Conservation (phyloP, 2,113 vertebrate genomes). For the Poecile atricapillus region DNA sequence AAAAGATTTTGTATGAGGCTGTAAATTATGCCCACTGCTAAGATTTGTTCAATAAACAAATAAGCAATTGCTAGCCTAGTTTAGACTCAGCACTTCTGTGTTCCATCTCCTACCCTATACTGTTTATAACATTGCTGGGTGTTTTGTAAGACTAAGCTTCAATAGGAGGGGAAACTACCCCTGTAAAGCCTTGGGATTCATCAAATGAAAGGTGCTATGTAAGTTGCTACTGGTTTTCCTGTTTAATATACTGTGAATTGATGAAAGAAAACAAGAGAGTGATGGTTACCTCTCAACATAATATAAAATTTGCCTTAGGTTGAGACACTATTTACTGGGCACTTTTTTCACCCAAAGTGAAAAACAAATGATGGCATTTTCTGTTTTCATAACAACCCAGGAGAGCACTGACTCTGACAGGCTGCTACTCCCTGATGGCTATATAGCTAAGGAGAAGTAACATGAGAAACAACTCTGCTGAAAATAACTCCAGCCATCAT, state of each 20-base stretch:
- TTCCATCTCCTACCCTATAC: not conserved
- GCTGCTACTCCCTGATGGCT: conserved; percentile 24
- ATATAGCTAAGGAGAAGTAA: conserved; percentile 36
- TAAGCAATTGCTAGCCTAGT: not conserved
- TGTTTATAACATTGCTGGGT: not conserved
- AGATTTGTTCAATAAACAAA: not conserved
- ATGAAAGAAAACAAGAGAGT: not conserved
- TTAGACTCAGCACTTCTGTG: not conserved
- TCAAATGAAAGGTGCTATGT: not conserved
- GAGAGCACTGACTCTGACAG: conserved; percentile 57
- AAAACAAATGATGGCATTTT: conserved; percentile 60
- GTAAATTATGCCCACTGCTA: not conserved
- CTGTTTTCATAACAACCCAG: conserved; percentile 69
- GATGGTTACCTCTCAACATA: not conserved
- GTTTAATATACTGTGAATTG: not conserved
- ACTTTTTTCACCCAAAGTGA: conserved; percentile 51
- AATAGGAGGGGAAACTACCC: not conserved
- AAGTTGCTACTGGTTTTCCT: not conserved
- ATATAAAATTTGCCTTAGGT: conserved; percentile 13
- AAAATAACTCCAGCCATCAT: conserved; percentile 54
- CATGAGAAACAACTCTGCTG: conserved; percentile 41
- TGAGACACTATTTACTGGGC: conserved; percentile 19
- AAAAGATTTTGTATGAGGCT: not conserved
- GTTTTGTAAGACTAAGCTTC: not conserved
- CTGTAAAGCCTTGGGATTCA: not conserved